A percentile compares a stretch with the other conserved stretches of the same genome.
Evolutionary conservation across 2,888 invertebrate genomes (phyloP).

Genomic region (Idaea aversata): DNA sequence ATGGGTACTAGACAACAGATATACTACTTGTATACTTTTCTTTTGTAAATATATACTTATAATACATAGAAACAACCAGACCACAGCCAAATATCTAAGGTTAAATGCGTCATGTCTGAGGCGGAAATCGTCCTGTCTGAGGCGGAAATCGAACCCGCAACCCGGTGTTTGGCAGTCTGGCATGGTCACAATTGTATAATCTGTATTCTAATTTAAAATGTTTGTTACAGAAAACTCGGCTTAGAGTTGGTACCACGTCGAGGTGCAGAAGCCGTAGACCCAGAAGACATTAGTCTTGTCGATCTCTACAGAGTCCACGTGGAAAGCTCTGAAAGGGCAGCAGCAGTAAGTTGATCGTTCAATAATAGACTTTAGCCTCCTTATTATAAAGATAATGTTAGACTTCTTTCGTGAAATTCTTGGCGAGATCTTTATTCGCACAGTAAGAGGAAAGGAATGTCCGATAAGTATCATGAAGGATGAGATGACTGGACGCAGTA

Average conservation of each 20-base stretch:
- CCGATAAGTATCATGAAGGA: conserved; percentile 23
- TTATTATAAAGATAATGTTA: conserved; percentile 6
- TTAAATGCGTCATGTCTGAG: too few species aligned
- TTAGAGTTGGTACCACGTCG: conserved; percentile 95
- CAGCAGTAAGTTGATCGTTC: conserved; percentile 81
- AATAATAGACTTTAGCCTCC: neutral
- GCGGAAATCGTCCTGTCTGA: too few species aligned
- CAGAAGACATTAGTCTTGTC: conserved; percentile 93
- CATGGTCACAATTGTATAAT: too few species aligned
- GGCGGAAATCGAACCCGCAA: too few species aligned
- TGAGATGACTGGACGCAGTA: conserved; percentile 24
- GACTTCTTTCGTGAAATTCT: conserved; percentile 23
- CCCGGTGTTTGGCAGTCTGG: too few species aligned
- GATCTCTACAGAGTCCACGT: conserved; percentile 92
- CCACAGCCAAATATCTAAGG: too few species aligned
- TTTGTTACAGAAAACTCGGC: conserved; percentile 88
- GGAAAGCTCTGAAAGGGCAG: conserved; percentile 85
- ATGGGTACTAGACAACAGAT: too few species aligned
- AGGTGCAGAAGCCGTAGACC: conserved; percentile 94
- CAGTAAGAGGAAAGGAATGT: conserved; percentile 31
- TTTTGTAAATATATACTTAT: too few species aligned
- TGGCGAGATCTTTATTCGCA: conserved; percentile 21
- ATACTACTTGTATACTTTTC: too few species aligned
- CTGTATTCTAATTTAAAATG: neutral
- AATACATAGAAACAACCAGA: too few species aligned